Evolutionary conservation across 2,113 vertebrate genomes (phyloP).

Genomic region (Anhinga rufa): DNA sequence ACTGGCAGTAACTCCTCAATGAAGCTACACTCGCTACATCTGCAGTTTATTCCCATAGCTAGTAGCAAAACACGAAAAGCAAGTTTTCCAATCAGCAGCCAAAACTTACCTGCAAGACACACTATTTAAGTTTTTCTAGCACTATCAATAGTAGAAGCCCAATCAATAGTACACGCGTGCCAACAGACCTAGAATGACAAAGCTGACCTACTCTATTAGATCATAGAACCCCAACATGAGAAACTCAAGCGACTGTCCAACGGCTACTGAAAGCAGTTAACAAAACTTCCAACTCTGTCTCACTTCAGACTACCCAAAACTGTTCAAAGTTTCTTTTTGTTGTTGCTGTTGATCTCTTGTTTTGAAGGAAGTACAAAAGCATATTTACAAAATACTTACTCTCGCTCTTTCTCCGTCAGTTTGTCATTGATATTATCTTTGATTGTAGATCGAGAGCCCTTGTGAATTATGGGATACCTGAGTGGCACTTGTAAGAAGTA

Average conservation of each 20-base stretch:
- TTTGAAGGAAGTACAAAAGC: background rate
- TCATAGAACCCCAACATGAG: background rate
- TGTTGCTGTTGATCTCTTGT: background rate
- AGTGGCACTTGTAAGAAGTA: conserved; percentile 97
- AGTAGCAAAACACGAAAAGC: background rate
- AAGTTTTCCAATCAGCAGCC: background rate
- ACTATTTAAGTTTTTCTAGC: background rate
- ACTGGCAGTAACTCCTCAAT: background rate
- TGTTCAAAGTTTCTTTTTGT: background rate
- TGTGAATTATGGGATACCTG: conserved; percentile 95
- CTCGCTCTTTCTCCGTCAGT: conserved; percentile 94
- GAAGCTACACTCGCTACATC: background rate
- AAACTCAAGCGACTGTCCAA: background rate
- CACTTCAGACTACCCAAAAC: background rate
- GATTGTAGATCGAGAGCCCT: conserved; percentile 94
- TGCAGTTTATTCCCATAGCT: background rate
- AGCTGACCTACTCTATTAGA: background rate
- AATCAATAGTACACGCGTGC: background rate
- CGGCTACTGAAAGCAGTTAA: fast-evolving
- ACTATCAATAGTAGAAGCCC: background rate
- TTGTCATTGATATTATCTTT: conserved; percentile 98
- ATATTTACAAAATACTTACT: conserved; percentile 79
- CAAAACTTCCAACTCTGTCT: fast-evolving
- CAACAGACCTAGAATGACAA: background rate
- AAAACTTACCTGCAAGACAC: background rate